Evolutionary conservation across 2,888 invertebrate species (phyloP), one percentile per base, ranked within the genome.

Genomic region (Myathropa florea): DNA sequence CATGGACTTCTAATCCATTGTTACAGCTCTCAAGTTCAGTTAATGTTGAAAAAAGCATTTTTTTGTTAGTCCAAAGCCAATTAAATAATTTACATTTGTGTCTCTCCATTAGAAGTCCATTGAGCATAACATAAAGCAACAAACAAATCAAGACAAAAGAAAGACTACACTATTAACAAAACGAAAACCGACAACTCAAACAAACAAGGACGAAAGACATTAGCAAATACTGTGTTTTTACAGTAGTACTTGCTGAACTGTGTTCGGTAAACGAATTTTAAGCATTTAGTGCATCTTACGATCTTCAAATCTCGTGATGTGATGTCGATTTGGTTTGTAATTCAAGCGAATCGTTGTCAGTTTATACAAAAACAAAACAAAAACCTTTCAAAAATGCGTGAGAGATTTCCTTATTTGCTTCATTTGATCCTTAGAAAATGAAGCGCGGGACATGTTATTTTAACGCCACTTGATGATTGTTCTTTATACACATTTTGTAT

Each of bases 241-340:
- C 57, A 57, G 57, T 57, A 14, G 28, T 60, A 46, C 59, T 67
- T 76, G 46, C 21, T 60, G 30, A 63, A 61, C 6, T 60, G n/a
- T 7, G n/a, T n/a, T 82, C 85, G 90, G 90, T 92, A 91, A 92
- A 92, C 92, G 92, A 92, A 92, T 92, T 92, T 92, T 85, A 91
- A 91, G 91, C 90, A 89, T 46, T 46, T 84, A 79, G 89, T 89
- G 89, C 88, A 89, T 68, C 79, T 65, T 81, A 65, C n/a, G 39
- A n/a, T 55, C 60, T 63, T 46, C 68, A 39, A 60, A 68, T 57
- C 53, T 73, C 24, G 61, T 75, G 46, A 18, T 18, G 18, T 2
- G 7, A 57, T 75, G 57, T 64, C 57, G 46, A 46, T 59, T 75
- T 28, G 57, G 57, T 75, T n/a, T 12, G 14, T 73, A 12, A 53